phyloP scores from a whole-genome alignment of 2,797 vertebrate species.

The Vespertilio murinus region DNA sequence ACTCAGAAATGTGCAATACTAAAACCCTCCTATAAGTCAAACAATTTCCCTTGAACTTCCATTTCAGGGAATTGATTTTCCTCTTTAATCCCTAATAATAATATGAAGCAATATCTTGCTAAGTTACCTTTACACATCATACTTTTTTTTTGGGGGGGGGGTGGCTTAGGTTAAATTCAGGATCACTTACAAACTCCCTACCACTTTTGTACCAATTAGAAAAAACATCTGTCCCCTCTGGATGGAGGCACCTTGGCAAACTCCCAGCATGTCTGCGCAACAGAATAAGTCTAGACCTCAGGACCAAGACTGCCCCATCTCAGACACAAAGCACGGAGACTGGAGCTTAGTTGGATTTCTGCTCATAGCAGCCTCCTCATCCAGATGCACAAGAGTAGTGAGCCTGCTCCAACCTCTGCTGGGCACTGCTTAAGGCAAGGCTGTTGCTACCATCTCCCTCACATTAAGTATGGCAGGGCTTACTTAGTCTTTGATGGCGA shows the following conservation, averaged over 20 bases:
- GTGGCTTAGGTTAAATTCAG: not conserved
- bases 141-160: not conserved
- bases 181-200: not conserved
- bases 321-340: not conserved
- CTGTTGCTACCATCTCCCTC: not conserved
- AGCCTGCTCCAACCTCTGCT: not conserved
- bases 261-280: not conserved
- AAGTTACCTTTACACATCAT: not conserved
- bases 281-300: not conserved
- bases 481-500: not conserved
- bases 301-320: not conserved
- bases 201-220: not conserved
- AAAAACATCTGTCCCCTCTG: not conserved
- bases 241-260: not conserved
- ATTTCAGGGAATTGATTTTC: not conserved
- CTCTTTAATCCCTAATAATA: not conserved
- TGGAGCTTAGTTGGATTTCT: not conserved
- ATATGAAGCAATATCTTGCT: not conserved
- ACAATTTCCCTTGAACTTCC: not conserved
- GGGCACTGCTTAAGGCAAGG: not conserved
- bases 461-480: not conserved
- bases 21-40: not conserved
- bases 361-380: rapidly evolving
- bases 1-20: not conserved
- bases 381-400: rapidly evolving